Evolutionary conservation across 1,140 invertebrate genomes (phyloP).

Genomic region (Eriocheir sinensis): DNA sequence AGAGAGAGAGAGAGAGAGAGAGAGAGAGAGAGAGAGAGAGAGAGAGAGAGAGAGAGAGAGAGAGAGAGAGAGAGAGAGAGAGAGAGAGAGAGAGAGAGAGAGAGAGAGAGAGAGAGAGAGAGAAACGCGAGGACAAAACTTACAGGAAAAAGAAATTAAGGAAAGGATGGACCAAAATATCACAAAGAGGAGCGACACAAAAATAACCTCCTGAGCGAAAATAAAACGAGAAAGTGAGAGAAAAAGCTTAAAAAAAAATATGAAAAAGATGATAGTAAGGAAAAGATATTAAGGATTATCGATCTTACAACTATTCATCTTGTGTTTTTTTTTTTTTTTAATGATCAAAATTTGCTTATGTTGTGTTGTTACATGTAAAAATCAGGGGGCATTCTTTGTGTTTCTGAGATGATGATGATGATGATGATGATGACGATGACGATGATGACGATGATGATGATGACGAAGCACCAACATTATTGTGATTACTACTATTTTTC

Average conservation of each 20-base stretch:
- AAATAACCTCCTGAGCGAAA: not conserved
- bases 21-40: conserved; percentile 16
- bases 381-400: not conserved
- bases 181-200: not conserved
- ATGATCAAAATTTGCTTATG: not conserved
- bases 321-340: not conserved
- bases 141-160: not conserved
- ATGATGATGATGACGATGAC: not conserved
- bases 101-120: not conserved
- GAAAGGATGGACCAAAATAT: not conserved
- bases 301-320: not conserved
- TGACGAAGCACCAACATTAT: too few species aligned
- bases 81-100: not conserved
- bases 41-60: conserved; percentile 22
- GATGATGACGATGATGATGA: not conserved
- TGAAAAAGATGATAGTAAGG: not conserved
- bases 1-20: conserved; percentile 22
- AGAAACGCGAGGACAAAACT: not conserved
- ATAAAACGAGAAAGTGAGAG: not conserved
- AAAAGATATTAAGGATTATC: not conserved
- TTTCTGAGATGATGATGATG: not conserved
- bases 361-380: not conserved
- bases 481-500: too few species aligned
- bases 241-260: not conserved
- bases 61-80: not conserved